phyloP scores from a whole-genome alignment of 2,113 vertebrate genomes.

The Ia io region DNA sequence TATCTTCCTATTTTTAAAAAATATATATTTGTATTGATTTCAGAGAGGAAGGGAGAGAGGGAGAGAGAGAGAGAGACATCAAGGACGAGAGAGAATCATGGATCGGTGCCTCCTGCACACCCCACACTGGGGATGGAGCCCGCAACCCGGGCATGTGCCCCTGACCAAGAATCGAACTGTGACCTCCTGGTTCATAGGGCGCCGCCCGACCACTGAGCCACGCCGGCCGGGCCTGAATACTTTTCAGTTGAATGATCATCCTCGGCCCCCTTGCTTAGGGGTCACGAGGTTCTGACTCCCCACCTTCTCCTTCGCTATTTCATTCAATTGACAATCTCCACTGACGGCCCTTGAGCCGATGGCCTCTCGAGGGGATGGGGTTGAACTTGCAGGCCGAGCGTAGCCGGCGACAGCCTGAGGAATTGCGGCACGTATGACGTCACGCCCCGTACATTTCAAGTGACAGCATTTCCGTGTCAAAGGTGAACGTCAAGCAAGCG shows the following conservation, averaged over 20 bases:
- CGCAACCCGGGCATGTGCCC: no score
- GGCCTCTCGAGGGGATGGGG: not conserved
- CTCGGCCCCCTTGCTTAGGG: not conserved
- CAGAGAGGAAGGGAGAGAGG: no score
- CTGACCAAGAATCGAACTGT: no score
- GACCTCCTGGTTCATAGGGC: no score
- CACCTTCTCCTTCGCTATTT: not conserved
- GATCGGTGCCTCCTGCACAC: no score
- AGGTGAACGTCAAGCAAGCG: not conserved
- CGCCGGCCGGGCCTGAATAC: not conserved
- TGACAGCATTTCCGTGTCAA: not conserved
- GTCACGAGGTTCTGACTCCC: not conserved
- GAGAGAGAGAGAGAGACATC: no score
- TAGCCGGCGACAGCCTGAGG: not conserved
- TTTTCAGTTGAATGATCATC: not conserved
- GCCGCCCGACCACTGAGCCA: no score
- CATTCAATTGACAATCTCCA: not conserved
- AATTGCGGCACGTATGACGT: not conserved
- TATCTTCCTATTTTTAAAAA: not conserved
- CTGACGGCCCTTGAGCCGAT: no score
- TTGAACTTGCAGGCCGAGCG: not conserved
- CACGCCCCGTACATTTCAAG: not conserved
- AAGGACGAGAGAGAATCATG: no score
- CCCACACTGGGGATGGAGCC: no score
- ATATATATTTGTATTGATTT: no score